Conservation (phyloP, 2,113 vertebrate species). For the Empidonax traillii region DNA sequence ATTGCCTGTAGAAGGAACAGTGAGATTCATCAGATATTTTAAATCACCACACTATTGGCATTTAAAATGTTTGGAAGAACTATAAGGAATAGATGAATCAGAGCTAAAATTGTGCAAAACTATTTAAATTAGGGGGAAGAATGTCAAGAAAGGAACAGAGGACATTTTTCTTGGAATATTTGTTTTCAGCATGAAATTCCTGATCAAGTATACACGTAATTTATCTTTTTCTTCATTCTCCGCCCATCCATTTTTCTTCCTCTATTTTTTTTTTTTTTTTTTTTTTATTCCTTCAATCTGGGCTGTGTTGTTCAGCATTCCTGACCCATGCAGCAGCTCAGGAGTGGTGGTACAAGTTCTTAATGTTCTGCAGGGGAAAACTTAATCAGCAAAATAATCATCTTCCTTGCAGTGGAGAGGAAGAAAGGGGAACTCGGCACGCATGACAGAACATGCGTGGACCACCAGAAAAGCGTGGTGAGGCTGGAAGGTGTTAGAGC, state of each 20-base stretch:
- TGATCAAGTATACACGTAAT: background rate
- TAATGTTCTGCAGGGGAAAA: slow-evolving; percentile 78
- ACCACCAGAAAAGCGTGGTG: slow-evolving; percentile 74
- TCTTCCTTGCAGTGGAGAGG: slow-evolving; percentile 59
- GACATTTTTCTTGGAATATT: background rate
- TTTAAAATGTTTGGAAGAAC: background rate
- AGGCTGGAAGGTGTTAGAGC: slow-evolving; percentile 62
- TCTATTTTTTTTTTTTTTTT: background rate
- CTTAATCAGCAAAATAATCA: slow-evolving; percentile 82
- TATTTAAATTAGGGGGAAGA: background rate
- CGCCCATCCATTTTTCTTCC: background rate
- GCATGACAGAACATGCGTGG: slow-evolving; percentile 68
- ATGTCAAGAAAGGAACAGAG: background rate
- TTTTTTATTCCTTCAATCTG: background rate
- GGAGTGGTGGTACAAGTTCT: slow-evolving; percentile 39
- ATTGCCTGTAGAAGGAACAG: background rate
- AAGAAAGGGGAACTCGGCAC: slow-evolving; percentile 24
- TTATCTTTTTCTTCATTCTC: background rate
- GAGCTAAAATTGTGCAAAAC: background rate
- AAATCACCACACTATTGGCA: background rate
- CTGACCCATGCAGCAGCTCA: background rate
- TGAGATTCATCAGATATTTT: background rate
- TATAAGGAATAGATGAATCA: background rate
- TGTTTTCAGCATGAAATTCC: slow-evolving; percentile 11
- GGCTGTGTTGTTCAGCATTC: background rate